Conservation (phyloP, 2,888 invertebrate species). For the Acrocera orbiculus region DNA sequence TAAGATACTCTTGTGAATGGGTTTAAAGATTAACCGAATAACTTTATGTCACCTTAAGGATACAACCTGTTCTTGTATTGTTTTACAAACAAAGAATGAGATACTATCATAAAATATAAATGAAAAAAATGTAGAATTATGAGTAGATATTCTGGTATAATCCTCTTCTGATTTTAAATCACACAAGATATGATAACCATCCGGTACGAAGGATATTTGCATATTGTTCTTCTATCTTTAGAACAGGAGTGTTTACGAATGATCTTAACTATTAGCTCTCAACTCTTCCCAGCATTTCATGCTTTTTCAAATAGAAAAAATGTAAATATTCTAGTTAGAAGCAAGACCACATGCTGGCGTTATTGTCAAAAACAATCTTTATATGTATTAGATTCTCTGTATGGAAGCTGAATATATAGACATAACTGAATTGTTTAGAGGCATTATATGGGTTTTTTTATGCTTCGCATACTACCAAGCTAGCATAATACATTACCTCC, state of each 20-base stretch:
- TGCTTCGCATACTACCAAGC: slow-evolving; percentile 4
- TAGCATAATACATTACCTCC: slow-evolving; percentile 11
- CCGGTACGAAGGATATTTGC: slow-evolving; percentile 1
- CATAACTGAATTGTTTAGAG: slow-evolving; percentile 3
- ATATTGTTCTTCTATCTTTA: slow-evolving; percentile 2
- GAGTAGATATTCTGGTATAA: slow-evolving; percentile 5
- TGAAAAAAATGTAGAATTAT: neutral
- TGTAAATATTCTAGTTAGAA: slow-evolving; percentile 8
- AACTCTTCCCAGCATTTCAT: neutral
- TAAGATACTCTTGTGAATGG: slow-evolving; percentile 9
- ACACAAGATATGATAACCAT: neutral
- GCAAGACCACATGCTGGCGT: slow-evolving; percentile 11
- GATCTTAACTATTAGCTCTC: slow-evolving; percentile 8
- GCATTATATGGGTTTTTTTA: slow-evolving; percentile 6
- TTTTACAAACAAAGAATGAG: neutral
- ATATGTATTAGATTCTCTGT: slow-evolving; percentile 10
- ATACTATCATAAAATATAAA: slow-evolving; percentile 1
- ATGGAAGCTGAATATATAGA: slow-evolving; percentile 1
- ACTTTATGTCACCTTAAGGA: slow-evolving; percentile 7
- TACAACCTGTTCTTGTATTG: slow-evolving; percentile 1
- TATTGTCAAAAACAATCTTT: slow-evolving; percentile 8
- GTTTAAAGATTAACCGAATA: slow-evolving; percentile 9
- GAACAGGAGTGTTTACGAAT: slow-evolving; percentile 8
- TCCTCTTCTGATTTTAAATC: slow-evolving; percentile 1
- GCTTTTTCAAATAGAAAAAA: slow-evolving; percentile 2